Evolutionary conservation across 2,113 vertebrate species (phyloP), one percentile per base, ranked within the genome.

Genomic region (Gadus chalcogrammus): DNA sequence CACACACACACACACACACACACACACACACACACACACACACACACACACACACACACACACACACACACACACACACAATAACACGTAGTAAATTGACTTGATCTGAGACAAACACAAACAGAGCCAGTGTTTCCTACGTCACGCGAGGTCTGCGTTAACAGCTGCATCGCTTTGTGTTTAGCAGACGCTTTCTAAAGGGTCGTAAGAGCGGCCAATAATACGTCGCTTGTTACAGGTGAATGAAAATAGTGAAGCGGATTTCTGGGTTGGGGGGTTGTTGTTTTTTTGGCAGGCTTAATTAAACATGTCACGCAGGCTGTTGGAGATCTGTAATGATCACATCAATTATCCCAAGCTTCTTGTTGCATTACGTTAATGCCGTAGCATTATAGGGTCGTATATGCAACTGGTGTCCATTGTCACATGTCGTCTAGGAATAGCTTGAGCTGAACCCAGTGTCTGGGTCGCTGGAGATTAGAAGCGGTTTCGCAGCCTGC

Each of bases 71-170:
- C 24, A 48, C 42, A 15, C 18, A 59, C 24, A 65, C 48, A 67
- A 28, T 27, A 70, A 70, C 73, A 70, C 62, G 75, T n/a, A 27
- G 24, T 67, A 35, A 55, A 61, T 69, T 66, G 64, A 65, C 70
- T 60, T 69, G 12, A 35, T 72, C 24, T 63, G 16, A 28, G 12
- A 7, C 42, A 48, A 3, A 52, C 13, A 67, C 16, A 35, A 28
- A 74, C 15, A 56, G 22, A 53, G 59, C 61, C 16, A 1, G 11
- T 11, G 48, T 53, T 69, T 8, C 59, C 61, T 24, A 52, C 64
- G 48, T 68, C 59, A 42, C 38, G 9, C 16, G 56, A 18, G 55
- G 12, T 78, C 58, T 52, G 22, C 62, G 42, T 48, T 48, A 9
- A 48, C 42, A 61, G 56, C 58, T 28, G 13, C n/a, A 12, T 15